phyloP scores from a whole-genome alignment of 2,888 invertebrate species.

The Hirudinaria manillensis region DNA sequence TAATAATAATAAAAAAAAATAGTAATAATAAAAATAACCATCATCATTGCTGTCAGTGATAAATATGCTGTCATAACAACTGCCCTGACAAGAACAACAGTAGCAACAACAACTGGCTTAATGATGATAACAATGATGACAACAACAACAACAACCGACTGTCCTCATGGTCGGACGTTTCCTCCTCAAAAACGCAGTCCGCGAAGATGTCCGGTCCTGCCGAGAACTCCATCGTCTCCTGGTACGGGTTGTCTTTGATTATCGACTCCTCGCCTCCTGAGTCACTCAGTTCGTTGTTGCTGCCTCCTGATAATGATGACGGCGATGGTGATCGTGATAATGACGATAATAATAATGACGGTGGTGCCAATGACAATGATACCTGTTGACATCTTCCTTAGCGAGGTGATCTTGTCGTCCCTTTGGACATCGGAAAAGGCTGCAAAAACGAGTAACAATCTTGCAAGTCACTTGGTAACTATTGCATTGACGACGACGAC shows the following conservation, averaged over 20 bases:
- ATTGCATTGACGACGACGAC: neutral
- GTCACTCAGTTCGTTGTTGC: neutral
- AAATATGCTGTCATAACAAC: neutral
- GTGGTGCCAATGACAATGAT: neutral
- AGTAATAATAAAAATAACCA: neutral
- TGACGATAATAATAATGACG: neutral
- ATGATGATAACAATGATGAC: neutral
- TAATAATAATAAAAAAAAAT: neutral
- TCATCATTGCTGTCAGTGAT: neutral
- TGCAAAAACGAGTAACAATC: no score
- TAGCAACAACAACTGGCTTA: neutral
- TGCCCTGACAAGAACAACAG: neutral
- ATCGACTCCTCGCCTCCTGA: neutral
- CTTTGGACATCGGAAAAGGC: no score
- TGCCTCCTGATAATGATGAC: slow-evolving; percentile 2
- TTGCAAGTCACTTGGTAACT: no score
- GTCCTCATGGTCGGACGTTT: neutral
- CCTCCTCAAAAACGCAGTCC: neutral
- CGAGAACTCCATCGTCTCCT: neutral
- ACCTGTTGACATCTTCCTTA: neutral
- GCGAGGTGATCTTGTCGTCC: no score
- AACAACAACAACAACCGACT: neutral
- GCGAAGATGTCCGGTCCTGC: slow-evolving; percentile 18
- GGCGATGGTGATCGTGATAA: neutral
- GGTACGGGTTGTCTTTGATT: neutral